phyloP scores from a whole-genome alignment of 2,888 invertebrate species.

The Tuta absoluta region DNA sequence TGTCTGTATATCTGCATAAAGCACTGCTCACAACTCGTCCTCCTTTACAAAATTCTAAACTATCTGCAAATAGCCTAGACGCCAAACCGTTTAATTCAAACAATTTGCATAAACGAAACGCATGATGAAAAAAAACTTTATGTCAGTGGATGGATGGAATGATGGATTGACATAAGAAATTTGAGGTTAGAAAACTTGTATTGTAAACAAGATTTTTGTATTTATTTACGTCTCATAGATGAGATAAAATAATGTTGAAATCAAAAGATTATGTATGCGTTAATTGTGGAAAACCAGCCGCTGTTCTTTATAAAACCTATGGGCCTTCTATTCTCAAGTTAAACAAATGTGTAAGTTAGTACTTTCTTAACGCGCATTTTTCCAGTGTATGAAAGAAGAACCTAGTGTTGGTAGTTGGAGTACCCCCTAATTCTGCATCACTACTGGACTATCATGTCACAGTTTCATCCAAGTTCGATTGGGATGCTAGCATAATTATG shows the following conservation, averaged over 20 bases:
- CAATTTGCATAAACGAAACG: no score
- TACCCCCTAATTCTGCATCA: no score
- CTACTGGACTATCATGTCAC: no score
- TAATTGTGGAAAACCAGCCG: slow-evolving; percentile 84
- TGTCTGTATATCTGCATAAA: no score
- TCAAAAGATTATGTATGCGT: slow-evolving; percentile 78
- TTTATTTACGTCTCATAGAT: neutral
- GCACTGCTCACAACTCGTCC: no score
- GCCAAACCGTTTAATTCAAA: no score
- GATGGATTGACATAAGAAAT: neutral
- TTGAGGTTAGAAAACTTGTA: neutral
- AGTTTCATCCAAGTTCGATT: no score
- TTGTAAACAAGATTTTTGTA: neutral
- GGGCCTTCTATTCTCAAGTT: slow-evolving; percentile 87
- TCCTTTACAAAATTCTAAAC: no score
- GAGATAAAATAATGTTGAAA: slow-evolving; percentile 41
- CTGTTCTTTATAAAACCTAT: slow-evolving; percentile 85
- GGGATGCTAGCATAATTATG: no score
- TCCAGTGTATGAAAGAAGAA: neutral
- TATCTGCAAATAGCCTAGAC: no score
- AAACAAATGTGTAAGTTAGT: slow-evolving; percentile 85
- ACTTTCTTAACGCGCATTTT: neutral
- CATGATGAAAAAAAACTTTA: no score
- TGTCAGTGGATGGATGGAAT: neutral
- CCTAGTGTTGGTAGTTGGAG: no score